Conservation (phyloP, 2,888 invertebrate species). For the Notodonta ziczac region DNA sequence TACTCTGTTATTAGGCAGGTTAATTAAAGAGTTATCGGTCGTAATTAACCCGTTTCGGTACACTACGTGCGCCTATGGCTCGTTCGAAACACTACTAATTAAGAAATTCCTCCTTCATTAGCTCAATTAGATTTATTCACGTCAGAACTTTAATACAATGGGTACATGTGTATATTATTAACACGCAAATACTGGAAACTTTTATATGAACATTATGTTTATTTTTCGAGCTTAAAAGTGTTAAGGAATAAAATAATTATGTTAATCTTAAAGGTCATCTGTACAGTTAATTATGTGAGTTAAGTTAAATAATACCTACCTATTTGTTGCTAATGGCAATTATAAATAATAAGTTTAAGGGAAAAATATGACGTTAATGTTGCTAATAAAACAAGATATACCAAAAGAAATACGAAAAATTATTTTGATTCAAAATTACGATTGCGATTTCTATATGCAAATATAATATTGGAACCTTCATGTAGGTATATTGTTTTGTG, state of each 20-base stretch:
- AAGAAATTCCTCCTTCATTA: constrained; percentile 82
- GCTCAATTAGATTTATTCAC: constrained; percentile 77
- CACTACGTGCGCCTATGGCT: constrained; percentile 74
- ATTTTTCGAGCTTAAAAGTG: constrained; percentile 37
- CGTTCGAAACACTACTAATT: constrained; percentile 78
- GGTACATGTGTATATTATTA: constrained; percentile 39
- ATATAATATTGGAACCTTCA: no score
- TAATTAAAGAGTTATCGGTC: constrained; percentile 83
- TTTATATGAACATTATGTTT: constrained; percentile 26
- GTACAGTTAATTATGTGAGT: background rate
- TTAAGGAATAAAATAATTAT: constrained; percentile 20
- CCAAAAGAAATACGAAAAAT: no score
- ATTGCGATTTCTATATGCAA: no score
- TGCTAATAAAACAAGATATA: no score
- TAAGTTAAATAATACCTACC: background rate
- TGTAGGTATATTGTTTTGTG: no score
- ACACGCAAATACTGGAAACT: constrained; percentile 32
- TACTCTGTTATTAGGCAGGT: constrained; percentile 82
- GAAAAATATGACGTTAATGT: no score
- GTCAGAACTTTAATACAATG: constrained; percentile 54
- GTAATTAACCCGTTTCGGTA: constrained; percentile 81
- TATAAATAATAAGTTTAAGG: background rate
- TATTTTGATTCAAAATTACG: no score
- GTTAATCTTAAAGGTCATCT: constrained; percentile 6
- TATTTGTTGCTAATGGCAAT: background rate